Evolutionary conservation across 2,888 invertebrate species (phyloP).

Genomic region (Parnassius glacialis): DNA sequence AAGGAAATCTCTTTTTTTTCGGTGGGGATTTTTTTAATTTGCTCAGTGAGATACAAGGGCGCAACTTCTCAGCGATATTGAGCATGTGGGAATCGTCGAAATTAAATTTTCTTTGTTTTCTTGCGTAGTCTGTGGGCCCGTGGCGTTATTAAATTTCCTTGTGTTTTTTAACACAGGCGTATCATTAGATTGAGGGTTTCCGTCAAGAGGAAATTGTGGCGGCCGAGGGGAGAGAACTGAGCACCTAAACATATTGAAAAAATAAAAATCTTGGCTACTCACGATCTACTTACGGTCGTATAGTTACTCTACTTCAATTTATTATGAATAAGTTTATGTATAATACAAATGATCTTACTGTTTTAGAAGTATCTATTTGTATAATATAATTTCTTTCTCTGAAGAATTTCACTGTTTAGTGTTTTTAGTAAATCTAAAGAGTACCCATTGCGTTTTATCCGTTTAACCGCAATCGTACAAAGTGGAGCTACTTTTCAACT

Average conservation of each 20-base stretch:
- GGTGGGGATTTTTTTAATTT: conserved; percentile 53
- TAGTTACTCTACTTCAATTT: conserved; percentile 50
- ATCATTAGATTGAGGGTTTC: conserved; percentile 82
- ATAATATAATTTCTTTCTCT: no score
- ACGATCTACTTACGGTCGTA: conserved; percentile 39
- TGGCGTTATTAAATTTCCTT: conserved; percentile 81
- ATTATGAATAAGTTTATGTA: not conserved
- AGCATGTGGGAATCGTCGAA: conserved; percentile 79
- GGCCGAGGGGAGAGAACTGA: conserved; percentile 69
- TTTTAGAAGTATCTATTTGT: no score
- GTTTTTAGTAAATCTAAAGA: not conserved
- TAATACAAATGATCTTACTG: no score
- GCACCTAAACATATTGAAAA: conserved; percentile 80
- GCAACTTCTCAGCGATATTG: conserved; percentile 71
- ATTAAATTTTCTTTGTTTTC: conserved; percentile 80
- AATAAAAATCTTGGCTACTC: conserved; percentile 78
- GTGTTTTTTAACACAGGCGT: conserved; percentile 82
- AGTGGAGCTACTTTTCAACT: conserved; percentile 55
- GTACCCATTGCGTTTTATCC: conserved; percentile 4
- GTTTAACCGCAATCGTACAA: conserved; percentile 26
- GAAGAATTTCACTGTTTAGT: not conserved
- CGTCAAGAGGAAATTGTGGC: conserved; percentile 81
- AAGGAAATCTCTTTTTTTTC: conserved; percentile 24
- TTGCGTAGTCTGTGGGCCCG: conserved; percentile 61
- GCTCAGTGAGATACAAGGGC: conserved; percentile 48